phyloP scores from a whole-genome alignment of 2,888 invertebrate species.

The Chrysina gloriosa region DNA sequence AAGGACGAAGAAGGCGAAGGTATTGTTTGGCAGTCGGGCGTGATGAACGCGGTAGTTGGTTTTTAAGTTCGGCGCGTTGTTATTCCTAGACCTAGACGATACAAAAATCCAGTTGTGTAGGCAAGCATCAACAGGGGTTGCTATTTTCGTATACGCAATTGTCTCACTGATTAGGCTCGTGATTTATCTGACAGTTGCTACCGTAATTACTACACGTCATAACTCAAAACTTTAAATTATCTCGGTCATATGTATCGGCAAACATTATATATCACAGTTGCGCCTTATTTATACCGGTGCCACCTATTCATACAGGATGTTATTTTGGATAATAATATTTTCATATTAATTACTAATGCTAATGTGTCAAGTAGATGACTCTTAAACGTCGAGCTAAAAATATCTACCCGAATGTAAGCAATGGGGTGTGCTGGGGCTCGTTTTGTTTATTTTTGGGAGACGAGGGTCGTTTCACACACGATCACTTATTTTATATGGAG shows the following conservation, averaged over 20 bases:
- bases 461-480: too few species aligned
- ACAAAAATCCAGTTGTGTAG: constrained; percentile 44
- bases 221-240: constrained; percentile 40
- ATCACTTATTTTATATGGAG: too few species aligned
- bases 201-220: constrained; percentile 47
- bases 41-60: constrained; percentile 39
- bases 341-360: constrained; percentile 32
- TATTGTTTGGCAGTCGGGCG: constrained; percentile 37
- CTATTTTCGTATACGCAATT: constrained; percentile 49
- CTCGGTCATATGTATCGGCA: constrained; percentile 30
- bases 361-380: constrained; percentile 16
- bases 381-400: constrained; percentile 3
- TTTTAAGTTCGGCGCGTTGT: constrained; percentile 37
- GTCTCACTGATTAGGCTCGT: constrained; percentile 50
- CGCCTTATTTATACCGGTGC: constrained; percentile 18
- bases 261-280: constrained; percentile 18
- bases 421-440: background rate
- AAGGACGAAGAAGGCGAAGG: constrained; percentile 13
- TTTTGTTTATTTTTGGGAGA: background rate
- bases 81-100: constrained; percentile 45
- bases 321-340: constrained; percentile 39
- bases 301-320: background rate
- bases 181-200: constrained; percentile 47
- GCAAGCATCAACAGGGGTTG: constrained; percentile 41
- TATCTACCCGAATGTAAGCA: background rate